Base-by-base conservation (phyloP, 2,113 vertebrate species). In the Microtus richardsoni region DNA sequence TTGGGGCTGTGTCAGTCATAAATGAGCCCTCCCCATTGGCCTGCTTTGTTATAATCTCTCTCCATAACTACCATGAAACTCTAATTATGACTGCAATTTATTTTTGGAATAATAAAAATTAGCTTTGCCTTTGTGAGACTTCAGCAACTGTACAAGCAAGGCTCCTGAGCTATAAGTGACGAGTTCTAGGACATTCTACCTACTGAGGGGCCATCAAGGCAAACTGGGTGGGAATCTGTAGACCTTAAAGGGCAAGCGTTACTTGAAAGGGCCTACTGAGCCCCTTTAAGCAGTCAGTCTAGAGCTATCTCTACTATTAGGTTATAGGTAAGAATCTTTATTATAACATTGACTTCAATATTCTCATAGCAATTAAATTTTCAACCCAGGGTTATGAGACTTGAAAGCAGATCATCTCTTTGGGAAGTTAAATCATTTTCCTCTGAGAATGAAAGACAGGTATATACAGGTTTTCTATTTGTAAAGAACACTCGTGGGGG, bases 381-480 rank as follows among this genome's bases (percentile, higher is more conserved):
- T 58, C 83, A 93, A 75, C 21, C 30, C 24, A 83, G 85, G 49
- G 58, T 30, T n/a, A 26, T 74, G 75, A 96, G 62, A 11, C 21
- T 64, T 84, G 66, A 64, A 92, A 96, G 79, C 54, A 92, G 39
- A 74, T 4, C 52, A 22, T 52, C 84, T 90, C 90, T 93, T 82
- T 47, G 60, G 26, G 71, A 94, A 47, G 58, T 88, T 88, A 96
- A 96, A 93, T 87, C 0, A 4, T 77, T 93, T 93, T 82, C n/a
- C 60, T 70, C 71, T 12, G 52, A 90, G 93, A 94, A 96, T 44
- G 89, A 96, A 97, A 94, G 83, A 49, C 30, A 82, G 49, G 44
- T 70, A 78, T 88, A 94, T 90, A 95, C 80, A 93, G 79, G 33
- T 7, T 28, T 91, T 66, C 86, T 91, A 70, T 75, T 93, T 58